A percentile compares a stretch with the other conserved stretches of the same genome.
Evolutionary conservation across 2,888 invertebrate genomes (phyloP).

Genomic region (Amblyteles armatorius): DNA sequence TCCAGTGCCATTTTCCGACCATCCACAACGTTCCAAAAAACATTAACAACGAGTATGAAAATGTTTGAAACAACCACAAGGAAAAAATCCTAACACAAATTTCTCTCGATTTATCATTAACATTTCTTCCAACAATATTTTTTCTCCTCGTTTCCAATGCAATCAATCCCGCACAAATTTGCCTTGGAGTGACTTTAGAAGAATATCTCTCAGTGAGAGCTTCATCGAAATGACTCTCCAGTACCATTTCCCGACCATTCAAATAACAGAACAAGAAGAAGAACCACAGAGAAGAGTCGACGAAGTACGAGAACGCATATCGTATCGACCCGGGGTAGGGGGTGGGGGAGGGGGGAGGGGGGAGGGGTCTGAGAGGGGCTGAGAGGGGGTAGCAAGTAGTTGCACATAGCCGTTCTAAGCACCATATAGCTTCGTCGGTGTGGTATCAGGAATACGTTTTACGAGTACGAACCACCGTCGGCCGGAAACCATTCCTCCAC

Average conservation of each 20-base stretch:
- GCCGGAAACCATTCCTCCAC: slow-evolving; percentile 82
- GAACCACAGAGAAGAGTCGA: neutral
- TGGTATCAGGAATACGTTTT: slow-evolving; percentile 69
- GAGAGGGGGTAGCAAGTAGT: neutral
- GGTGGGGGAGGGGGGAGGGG: neutral
- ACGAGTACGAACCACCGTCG: slow-evolving; percentile 75
- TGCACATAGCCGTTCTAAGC: slow-evolving; percentile 24
- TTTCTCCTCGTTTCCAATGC: too few species aligned
- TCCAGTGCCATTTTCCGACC: neutral
- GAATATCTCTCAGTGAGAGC: neutral
- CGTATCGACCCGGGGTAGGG: slow-evolving; percentile 28
- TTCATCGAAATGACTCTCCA: neutral
- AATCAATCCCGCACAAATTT: too few species aligned
- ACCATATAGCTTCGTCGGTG: slow-evolving; percentile 36
- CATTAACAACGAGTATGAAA: too few species aligned
- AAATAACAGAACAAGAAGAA: slow-evolving; percentile 9
- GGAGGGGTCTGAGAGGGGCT: too few species aligned
- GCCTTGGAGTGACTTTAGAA: too few species aligned
- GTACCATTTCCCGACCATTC: slow-evolving; percentile 3
- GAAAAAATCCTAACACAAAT: too few species aligned
- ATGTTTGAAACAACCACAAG: too few species aligned
- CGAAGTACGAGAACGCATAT: slow-evolving; percentile 28
- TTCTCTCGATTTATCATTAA: too few species aligned
- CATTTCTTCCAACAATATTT: too few species aligned
- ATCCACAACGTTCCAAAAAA: neutral